phyloP scores from a whole-genome alignment of 1,140 invertebrate species.

The Venturia canescens region DNA sequence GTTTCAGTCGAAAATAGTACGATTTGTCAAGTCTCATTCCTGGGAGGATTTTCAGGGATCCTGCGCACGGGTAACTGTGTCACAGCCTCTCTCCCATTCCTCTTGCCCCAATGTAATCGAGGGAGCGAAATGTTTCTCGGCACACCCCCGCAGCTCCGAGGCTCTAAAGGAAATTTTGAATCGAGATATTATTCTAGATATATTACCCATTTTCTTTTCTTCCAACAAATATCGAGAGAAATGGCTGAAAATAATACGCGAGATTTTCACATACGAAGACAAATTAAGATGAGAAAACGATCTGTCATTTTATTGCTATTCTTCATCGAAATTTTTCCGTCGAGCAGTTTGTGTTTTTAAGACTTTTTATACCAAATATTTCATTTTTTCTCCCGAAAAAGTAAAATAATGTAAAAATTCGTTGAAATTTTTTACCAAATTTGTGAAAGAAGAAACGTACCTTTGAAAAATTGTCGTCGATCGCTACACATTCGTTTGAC shows the following conservation, averaged over 20 bases:
- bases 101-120: background rate
- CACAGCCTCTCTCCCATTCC: background rate
- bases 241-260: background rate
- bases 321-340: no score
- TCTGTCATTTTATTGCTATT: background rate
- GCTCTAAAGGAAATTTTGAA: background rate
- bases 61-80: slow-evolving; percentile 16
- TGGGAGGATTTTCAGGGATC: background rate
- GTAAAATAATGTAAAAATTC: no score
- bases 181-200: slow-evolving; percentile 3
- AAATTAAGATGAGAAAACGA: background rate
- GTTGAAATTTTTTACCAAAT: no score
- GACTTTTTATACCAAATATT: no score
- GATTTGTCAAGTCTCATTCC: slow-evolving; percentile 42
- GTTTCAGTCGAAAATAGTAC: slow-evolving; percentile 38
- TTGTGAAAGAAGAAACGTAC: no score
- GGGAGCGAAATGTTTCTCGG: slow-evolving; percentile 20
- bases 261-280: no score
- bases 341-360: no score
- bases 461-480: no score
- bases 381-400: no score
- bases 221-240: background rate
- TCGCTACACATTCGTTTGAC: no score
- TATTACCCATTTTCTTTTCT: background rate
- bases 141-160: background rate